These are phyloP conservation scores for Hormaphis cornu DNA, from an alignment of 1,140 invertebrate species.

Conservation along the genomic window DNA sequence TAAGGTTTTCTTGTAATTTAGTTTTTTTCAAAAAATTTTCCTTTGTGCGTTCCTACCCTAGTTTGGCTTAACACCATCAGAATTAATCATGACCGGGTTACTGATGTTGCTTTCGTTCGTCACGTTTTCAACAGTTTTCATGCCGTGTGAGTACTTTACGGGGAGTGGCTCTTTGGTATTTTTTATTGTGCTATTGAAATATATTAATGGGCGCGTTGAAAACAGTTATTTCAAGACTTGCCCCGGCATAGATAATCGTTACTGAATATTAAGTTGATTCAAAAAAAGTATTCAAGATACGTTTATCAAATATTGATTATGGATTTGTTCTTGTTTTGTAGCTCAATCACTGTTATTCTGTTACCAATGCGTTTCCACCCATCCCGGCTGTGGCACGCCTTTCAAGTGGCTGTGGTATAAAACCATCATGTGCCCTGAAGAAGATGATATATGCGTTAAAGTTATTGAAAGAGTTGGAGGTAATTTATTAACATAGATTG, in stretches of 20 bases:
- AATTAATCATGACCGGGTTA: neutral
- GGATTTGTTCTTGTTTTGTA: neutral
- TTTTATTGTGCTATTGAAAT: neutral
- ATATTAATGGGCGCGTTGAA: too few species aligned
- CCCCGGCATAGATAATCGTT: too few species aligned
- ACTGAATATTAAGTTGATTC: too few species aligned
- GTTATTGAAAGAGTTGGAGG: conserved; percentile 78
- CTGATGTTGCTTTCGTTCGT: neutral
- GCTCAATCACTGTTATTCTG: conserved; percentile 46
- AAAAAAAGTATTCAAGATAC: too few species aligned
- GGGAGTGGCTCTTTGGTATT: conserved; percentile 10
- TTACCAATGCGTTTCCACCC: conserved; percentile 79
- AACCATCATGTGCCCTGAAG: conserved; percentile 66
- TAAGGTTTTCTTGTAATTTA: too few species aligned
- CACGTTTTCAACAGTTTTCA: neutral
- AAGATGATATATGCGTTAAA: conserved; percentile 83
- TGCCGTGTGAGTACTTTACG: neutral
- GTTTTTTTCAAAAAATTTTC: too few species aligned
- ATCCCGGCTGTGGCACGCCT: conserved; percentile 72
- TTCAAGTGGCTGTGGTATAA: conserved; percentile 76
- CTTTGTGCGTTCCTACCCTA: too few species aligned
- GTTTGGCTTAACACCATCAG: neutral
- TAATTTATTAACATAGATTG: conserved; percentile 44
- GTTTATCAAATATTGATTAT: too few species aligned
- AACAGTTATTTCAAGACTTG: too few species aligned